Base-by-base conservation (phyloP, 2,797 vertebrate genomes). In the Gadopsis marmoratus region DNA sequence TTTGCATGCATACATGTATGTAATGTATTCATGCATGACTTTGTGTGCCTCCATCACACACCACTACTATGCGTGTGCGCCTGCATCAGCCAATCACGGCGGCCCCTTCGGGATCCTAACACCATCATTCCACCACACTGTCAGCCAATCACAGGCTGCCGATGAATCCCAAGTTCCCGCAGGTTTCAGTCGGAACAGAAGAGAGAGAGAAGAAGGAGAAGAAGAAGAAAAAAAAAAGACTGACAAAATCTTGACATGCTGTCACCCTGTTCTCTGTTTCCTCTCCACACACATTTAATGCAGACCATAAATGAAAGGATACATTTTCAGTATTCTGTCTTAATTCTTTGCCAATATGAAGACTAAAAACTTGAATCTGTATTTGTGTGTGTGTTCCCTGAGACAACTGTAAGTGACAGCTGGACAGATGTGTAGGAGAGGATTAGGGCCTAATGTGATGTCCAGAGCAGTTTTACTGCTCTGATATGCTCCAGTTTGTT, bases 81-180 rank as follows among this genome's bases (percentile, higher is more conserved):
- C 71, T 61, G 70, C 65, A 10, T 29, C 76, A 78, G 62, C 94
- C 94, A 94, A 94, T 94, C 90, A 84, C 70, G 23, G n/a, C 50
- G 3, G 78, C 69, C 59, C 76, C 66, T 83, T 58, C 71, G 68
- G 79, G 82, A 86, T 87, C 78, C 86, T n/a, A 83, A 79, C 92
- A 85, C 85, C 91, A 92, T 94, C 90, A 84, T 93, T 94, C 93
- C 93, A 93, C 92, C 83, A 72, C 84, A 86, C 64, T 65, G 47
- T 81, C 88, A 87, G 86, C 94, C 93, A 94, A 94, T 95, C 85
- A 11, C 72, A 54, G 82, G 37, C 86, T 10, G 79, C 82, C 17
- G 86, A 85, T 80, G 72, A 74, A 86, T 89, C 87, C 85, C 76
- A 51, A 82, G 78, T 90, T 84, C 84, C 90, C 87, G 80, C 74